A percentile compares a stretch with the other conserved stretches of the same genome.
Conservation (phyloP, 1,140 invertebrate genomes). For the Battus philenor region DNA sequence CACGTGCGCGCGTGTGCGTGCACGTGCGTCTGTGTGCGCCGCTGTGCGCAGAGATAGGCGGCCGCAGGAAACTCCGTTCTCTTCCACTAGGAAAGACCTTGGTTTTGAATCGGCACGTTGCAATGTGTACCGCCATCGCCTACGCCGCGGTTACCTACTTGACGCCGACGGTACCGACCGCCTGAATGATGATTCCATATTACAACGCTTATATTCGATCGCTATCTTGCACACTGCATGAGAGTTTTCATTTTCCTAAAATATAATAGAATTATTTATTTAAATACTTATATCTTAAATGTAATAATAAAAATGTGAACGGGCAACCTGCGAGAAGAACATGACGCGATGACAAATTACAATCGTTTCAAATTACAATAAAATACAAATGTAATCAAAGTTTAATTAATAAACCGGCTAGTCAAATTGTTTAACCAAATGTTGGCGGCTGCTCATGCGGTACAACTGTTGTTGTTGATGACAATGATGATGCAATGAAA, state of each 20-base stretch:
- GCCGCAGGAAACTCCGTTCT: slow-evolving; percentile 76
- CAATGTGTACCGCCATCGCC: slow-evolving; percentile 71
- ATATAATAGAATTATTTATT: no score
- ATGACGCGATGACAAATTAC: no score
- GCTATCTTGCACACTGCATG: background rate
- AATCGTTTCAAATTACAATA: no score
- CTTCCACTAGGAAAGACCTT: slow-evolving; percentile 77
- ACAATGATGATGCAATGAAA: slow-evolving; percentile 60
- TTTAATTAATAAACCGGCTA: slow-evolving; percentile 54
- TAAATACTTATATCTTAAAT: no score
- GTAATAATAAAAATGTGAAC: no score
- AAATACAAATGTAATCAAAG: slow-evolving; percentile 33
- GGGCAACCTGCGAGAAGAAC: no score
- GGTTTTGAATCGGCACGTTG: slow-evolving; percentile 71
- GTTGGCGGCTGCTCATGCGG: slow-evolving; percentile 38
- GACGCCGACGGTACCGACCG: slow-evolving; percentile 40
- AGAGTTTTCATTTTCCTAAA: slow-evolving; percentile 2
- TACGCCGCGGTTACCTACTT: slow-evolving; percentile 67
- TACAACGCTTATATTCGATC: slow-evolving; percentile 23
- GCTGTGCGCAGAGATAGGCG: slow-evolving; percentile 68
- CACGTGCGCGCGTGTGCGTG: slow-evolving; percentile 67
- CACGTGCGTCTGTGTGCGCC: slow-evolving; percentile 57
- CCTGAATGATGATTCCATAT: slow-evolving; percentile 61
- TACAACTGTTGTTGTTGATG: slow-evolving; percentile 39
- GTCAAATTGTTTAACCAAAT: slow-evolving; percentile 51